phyloP scores from a whole-genome alignment of 1,140 invertebrate genomes.

The Eciton burchellii region DNA sequence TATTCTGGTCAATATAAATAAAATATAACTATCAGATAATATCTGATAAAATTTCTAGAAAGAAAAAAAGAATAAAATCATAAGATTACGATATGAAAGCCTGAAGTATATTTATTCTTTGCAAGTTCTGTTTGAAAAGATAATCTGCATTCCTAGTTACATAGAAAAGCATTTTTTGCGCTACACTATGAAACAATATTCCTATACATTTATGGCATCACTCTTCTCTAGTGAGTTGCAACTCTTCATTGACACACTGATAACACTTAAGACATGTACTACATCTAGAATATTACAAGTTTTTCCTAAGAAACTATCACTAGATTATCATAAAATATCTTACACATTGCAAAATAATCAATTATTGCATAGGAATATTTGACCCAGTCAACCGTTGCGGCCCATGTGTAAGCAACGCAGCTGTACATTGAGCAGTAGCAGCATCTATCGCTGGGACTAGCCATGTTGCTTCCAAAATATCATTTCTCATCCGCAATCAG shows the following conservation, averaged over 20 bases:
- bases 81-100: not conserved
- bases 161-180: not conserved
- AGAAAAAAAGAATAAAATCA: not conserved
- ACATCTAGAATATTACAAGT: slow-evolving; percentile 3
- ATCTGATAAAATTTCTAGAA: not conserved
- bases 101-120: not conserved
- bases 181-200: not conserved
- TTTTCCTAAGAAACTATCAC: not conserved
- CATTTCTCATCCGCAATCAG: too few relatives aligned
- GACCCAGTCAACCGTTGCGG: not conserved
- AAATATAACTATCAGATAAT: not conserved
- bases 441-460: not conserved
- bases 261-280: not conserved
- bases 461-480: not conserved
- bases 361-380: not conserved
- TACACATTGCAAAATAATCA: not conserved
- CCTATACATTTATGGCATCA: not conserved
- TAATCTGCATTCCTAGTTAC: not conserved
- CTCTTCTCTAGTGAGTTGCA: too few relatives aligned
- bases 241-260: not conserved
- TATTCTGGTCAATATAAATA: too few relatives aligned
- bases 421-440: not conserved
- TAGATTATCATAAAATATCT: not conserved
- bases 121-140: not conserved
- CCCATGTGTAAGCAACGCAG: not conserved